Conservation (phyloP, 2,797 vertebrate genomes). For the Syngnathus acus region DNA sequence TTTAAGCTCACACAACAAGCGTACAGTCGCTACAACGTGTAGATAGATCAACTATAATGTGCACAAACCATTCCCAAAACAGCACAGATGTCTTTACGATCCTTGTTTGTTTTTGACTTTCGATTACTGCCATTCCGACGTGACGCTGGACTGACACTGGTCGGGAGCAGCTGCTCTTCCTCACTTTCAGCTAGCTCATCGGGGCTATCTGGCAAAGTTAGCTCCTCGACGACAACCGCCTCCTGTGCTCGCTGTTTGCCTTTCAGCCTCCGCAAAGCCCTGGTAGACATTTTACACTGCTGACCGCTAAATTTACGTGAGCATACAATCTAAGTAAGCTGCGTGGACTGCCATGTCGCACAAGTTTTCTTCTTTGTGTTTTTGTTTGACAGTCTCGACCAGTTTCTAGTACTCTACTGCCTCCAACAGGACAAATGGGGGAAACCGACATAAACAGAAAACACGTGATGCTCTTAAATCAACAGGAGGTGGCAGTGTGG, state of each 20-base stretch:
- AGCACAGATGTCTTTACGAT: constrained; percentile 75
- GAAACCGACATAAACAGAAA: neutral
- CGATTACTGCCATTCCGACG: constrained; percentile 34
- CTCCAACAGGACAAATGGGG: constrained; percentile 3
- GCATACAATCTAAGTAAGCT: neutral
- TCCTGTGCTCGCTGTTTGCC: constrained; percentile 88
- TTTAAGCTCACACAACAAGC: neutral
- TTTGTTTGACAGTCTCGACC: neutral
- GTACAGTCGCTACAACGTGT: neutral
- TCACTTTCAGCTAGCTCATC: constrained; percentile 46
- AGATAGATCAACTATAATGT: neutral
- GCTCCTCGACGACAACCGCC: constrained; percentile 61
- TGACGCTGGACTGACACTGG: constrained; percentile 32
- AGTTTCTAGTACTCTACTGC: neutral
- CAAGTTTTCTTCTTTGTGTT: constrained; percentile 18
- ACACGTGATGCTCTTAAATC: neutral
- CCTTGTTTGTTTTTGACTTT: constrained; percentile 65
- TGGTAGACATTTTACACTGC: constrained; percentile 74
- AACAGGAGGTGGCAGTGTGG: neutral
- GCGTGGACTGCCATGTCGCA: neutral
- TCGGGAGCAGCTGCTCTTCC: constrained; percentile 36
- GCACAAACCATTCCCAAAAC: constrained; percentile 81
- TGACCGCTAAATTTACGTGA: neutral
- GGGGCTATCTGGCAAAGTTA: constrained; percentile 43
- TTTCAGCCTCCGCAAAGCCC: constrained; percentile 81